Base-by-base conservation (phyloP, 1,140 invertebrate genomes). In the Thaumetopoea pityocampa region DNA sequence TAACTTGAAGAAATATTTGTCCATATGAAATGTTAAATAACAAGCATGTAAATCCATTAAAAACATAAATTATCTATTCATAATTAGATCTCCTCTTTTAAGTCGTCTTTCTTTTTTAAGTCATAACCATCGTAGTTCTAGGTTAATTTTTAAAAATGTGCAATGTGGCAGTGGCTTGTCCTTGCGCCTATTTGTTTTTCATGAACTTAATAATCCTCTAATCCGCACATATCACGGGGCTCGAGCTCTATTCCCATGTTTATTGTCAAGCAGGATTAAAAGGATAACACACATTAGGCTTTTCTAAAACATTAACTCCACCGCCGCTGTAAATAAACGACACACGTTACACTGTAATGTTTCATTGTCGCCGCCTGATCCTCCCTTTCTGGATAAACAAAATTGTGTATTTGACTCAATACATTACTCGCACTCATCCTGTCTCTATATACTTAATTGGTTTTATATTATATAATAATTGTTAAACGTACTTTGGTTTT, bases 181-280 rank as follows among this genome's bases (percentile, higher is more conserved):
- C 17, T 9, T 22, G 10, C 34, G 10, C 12, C 15, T 32, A 37
- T 38, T 43, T 41, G 40, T 49, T 50, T 46, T 43, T 51, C 29
- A 47, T 37, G 40, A 47, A 51, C 11, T 51, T 48, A 35, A 48
- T 52, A 51, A 57, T 43, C 34, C 40, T 26, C 36, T 49, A 52
- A 52, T 52, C 49, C 38, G 26, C 19, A 47, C 41, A 48, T 51
- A 59, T 59, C 46, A 41, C 49, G 38, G 43, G 12, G 30, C 38
- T 44, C 11, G 20, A 34, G 53, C 34, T 28, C 30, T 27, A 38
- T 36, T 52, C 16, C 24, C 42, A 51, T 56, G 59, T 63, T 65
- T 71, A 67, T 63, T 60, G 49, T 63, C 54, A 43, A 58, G 56
- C 53, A 47, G 58, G 62, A 67, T 71, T 70, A 63, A 67, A 55